Base-by-base conservation (phyloP, 2,113 vertebrate genomes). In the Spea bombifrons region DNA sequence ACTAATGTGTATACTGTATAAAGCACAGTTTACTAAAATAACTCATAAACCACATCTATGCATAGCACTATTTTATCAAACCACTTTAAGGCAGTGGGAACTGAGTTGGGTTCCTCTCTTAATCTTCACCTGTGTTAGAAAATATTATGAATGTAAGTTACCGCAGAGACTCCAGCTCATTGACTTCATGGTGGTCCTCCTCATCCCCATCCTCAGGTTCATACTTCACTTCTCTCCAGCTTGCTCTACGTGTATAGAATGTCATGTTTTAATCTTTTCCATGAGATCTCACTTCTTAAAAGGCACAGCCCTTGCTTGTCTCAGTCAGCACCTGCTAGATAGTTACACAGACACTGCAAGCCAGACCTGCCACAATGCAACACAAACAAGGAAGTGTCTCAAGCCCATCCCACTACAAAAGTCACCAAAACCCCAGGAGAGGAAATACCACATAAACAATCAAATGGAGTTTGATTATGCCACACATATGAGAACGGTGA, bases 151-250 rank as follows among this genome's bases (percentile, higher is more conserved):
- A 13, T 55, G 16, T 75, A 75, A 52, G 7, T 80, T 80, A 80
- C 77, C 70, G 70, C 70, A 80, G 17, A 7, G 70, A 80, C 61
- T 73, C 61, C 77, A 80, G 63, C 5, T 73, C 77, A 73, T 67
- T 73, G 9, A 5, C 63, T 48, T 65, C 61, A 48, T 49, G 43
- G 9, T 80, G 70, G 44, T 67, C 61, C 64, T 80, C 70, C 46
- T 59, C 63, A 5, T 45, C 5, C 17, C 12, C 12, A 4, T 67
- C 70, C 15, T 65, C 55, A 15, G 17, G 17, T 8, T 72, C 59
- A 13, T 30, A 13, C 5, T 71, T n/a, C 73, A 15, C 47, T 8
- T 75, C 64, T 61, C 43, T 80, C 77, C 77, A 73, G 50, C 77
- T 80, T 16, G 52, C 77, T 71, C 77, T 73, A 49, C 67, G 63